phyloP scores from a whole-genome alignment of 1,140 invertebrate genomes.

The Macrobrachium nipponense region DNA sequence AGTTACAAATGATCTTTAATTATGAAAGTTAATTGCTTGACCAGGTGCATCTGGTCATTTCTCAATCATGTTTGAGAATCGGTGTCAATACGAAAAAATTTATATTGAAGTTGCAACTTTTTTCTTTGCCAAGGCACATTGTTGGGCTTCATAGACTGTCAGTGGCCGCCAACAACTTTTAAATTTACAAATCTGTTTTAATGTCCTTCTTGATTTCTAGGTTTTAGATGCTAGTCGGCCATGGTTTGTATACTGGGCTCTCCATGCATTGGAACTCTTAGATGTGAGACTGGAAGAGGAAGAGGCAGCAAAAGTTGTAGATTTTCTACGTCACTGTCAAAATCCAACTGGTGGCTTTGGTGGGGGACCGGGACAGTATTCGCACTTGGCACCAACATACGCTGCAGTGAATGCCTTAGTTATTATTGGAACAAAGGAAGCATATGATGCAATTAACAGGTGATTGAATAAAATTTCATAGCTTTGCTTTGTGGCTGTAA shows the following conservation, averaged over 20 bases:
- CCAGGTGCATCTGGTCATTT: no score
- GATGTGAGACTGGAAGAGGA: constrained; percentile 78
- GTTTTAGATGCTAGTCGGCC: constrained; percentile 92
- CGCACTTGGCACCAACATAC: constrained; percentile 97
- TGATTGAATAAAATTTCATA: constrained; percentile 67
- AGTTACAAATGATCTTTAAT: no score
- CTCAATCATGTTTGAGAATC: no score
- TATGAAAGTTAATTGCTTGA: no score
- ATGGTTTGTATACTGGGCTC: constrained; percentile 96
- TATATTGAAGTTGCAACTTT: not conserved
- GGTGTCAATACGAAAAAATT: not conserved
- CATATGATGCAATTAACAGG: constrained; percentile 89
- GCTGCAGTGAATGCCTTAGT: constrained; percentile 94
- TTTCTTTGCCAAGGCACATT: not conserved
- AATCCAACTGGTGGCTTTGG: constrained; percentile 88
- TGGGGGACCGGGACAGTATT: constrained; percentile 89
- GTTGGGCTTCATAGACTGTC: not conserved
- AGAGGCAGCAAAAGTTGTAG: constrained; percentile 76
- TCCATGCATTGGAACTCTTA: constrained; percentile 88
- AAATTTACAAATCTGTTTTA: constrained; percentile 2
- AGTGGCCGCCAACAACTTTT: not conserved
- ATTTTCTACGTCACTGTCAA: constrained; percentile 83
- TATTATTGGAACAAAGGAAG: constrained; percentile 88
- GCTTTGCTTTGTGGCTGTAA: no score
- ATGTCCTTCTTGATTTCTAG: constrained; percentile 68